Evolutionary conservation across 1,140 invertebrate species (phyloP).

Genomic region (Carcinoscorpius rotundicauda): DNA sequence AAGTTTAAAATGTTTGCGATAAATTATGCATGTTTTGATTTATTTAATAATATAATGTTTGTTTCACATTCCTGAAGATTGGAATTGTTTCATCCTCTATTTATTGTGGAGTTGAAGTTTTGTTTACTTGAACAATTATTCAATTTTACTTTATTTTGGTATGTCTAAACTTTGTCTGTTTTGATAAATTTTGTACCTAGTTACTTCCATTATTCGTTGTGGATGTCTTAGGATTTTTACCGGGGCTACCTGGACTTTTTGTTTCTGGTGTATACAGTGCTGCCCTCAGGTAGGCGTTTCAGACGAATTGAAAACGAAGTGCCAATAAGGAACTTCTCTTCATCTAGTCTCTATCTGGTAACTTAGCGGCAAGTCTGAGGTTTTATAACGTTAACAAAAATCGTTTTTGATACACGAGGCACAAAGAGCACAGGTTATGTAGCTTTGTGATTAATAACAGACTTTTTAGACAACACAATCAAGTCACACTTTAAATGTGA

Average conservation of each 20-base stretch:
- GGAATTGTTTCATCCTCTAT: not conserved
- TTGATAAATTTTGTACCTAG: constrained; percentile 18
- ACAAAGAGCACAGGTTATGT: not conserved
- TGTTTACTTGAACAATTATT: not conserved
- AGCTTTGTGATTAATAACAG: not conserved
- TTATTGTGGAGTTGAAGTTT: not conserved
- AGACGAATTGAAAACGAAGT: not conserved
- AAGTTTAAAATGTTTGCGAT: not conserved
- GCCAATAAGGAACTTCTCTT: not conserved
- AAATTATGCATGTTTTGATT: not conserved
- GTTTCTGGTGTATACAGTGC: constrained; percentile 66
- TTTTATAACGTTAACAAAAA: not conserved
- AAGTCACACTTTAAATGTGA: no score
- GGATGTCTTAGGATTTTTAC: constrained; percentile 48
- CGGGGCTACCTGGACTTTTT: constrained; percentile 72
- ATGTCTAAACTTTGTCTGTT: no score
- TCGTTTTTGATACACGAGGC: not conserved
- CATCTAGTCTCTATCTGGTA: not conserved
- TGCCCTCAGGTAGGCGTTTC: constrained; percentile 45
- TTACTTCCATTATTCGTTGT: constrained; percentile 41
- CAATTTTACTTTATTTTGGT: not conserved
- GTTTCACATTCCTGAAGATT: not conserved
- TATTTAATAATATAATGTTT: not conserved
- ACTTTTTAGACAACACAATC: not conserved
- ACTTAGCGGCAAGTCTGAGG: not conserved